Evolutionary conservation across 1,140 invertebrate species (phyloP).

Genomic region (Magallana gigas): DNA sequence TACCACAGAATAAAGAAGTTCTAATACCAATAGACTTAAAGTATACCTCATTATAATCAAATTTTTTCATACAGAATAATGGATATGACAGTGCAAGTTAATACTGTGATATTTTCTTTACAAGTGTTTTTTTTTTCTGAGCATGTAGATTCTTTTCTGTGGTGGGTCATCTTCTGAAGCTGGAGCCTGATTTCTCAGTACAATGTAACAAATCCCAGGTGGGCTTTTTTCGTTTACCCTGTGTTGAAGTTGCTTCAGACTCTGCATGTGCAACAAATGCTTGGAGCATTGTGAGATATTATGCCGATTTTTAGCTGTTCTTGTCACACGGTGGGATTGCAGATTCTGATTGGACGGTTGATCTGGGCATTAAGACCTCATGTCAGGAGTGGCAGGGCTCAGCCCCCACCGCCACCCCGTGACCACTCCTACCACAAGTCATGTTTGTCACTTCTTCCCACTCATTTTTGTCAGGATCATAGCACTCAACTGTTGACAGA

Average conservation of each 20-base stretch:
- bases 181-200: too few relatives aligned
- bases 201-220: too few relatives aligned
- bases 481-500: conserved; percentile 91
- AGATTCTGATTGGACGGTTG: conserved; percentile 13
- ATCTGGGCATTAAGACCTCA: neutral
- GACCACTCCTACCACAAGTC: conserved; percentile 92
- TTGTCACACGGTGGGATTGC: neutral
- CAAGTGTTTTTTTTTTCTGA: neutral
- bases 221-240: too few relatives aligned
- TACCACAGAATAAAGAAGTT: neutral
- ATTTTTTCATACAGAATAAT: too few relatives aligned
- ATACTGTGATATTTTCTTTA: conserved; percentile 15
- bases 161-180: neutral
- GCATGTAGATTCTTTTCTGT: neutral
- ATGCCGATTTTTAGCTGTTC: conserved; percentile 6
- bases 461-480: conserved; percentile 87
- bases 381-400: conserved; percentile 67
- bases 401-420: conserved; percentile 90
- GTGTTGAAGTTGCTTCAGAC: too few relatives aligned
- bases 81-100: neutral
- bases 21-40: neutral
- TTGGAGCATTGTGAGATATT: neutral
- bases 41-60: too few relatives aligned
- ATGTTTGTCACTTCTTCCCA: conserved; percentile 89
- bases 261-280: neutral